Conservation (phyloP, 2,797 vertebrate genomes). For the Antrozous pallidus region DNA sequence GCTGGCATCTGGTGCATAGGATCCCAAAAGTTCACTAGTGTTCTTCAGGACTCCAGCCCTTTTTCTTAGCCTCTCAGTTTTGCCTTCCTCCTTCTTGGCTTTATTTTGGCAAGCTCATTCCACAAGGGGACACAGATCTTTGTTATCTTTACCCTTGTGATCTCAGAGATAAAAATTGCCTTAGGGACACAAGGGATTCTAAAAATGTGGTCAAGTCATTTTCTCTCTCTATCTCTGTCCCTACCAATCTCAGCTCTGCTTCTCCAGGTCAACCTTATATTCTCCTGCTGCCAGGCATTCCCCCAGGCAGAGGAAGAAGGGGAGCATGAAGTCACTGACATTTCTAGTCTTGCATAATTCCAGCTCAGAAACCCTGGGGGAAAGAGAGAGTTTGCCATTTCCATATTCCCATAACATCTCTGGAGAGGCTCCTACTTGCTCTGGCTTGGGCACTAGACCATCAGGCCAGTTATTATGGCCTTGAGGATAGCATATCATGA, state of each 20-base stretch:
- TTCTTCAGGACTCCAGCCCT: not conserved
- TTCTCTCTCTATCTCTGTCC: not conserved
- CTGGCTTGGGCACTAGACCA: not conserved
- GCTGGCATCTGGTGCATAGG: not conserved
- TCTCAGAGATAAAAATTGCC: not conserved
- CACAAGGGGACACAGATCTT: not conserved
- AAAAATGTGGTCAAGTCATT: not conserved
- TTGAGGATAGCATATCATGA: not conserved
- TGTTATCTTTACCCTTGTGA: not conserved
- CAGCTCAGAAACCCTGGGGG: not conserved
- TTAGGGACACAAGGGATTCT: not conserved
- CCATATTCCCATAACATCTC: not conserved
- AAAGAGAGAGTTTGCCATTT: not conserved
- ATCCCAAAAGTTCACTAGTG: not conserved
- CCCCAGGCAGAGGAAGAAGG: not conserved
- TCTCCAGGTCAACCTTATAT: not conserved
- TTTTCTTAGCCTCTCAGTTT: not conserved
- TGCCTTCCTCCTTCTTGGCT: not conserved
- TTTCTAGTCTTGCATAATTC: not conserved
- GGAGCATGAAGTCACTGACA: not conserved
- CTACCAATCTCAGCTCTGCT: not conserved
- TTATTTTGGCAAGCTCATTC: not conserved
- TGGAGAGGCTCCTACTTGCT: not conserved
- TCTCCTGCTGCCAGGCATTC: not conserved
- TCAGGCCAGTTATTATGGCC: not conserved